Percentiles rank a stretch among this genome's conserved stretches.
Conservation (phyloP, 2,797 vertebrate genomes). For the Microctenopoma lineatum region DNA sequence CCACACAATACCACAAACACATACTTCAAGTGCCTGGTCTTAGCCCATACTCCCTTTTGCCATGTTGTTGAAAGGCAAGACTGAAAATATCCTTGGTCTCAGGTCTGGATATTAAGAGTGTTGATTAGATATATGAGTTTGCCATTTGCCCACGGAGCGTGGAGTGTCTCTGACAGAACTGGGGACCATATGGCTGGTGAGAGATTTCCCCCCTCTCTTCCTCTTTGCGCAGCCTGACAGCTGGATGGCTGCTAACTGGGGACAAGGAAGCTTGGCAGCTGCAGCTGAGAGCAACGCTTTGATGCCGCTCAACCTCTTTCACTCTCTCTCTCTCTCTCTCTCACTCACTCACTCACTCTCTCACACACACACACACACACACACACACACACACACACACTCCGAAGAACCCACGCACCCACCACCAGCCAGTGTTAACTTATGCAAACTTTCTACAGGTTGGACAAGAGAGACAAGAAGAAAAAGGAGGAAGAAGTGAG, state of each 20-base stretch:
- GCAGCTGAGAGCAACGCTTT: conserved; percentile 89
- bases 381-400: conserved; percentile 21
- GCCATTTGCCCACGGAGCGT: conserved; percentile 87
- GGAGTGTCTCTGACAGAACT: conserved; percentile 86
- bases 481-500: conserved; percentile 13
- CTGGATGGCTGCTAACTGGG: conserved; percentile 89
- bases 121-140: conserved; percentile 88
- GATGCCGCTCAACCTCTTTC: conserved; percentile 83
- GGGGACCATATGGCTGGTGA: conserved; percentile 95
- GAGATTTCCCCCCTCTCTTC: conserved; percentile 89
- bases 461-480: conserved; percentile 47
- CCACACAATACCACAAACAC: conserved; percentile 25
- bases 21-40: conserved; percentile 35
- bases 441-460: conserved; percentile 89
- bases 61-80: conserved; percentile 71
- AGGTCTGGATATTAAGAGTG: conserved; percentile 86
- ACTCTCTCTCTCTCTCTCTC: conserved; percentile 52
- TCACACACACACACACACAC: conserved; percentile 9
- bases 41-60: conserved; percentile 34
- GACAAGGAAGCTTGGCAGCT: conserved; percentile 92
- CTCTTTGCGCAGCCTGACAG: conserved; percentile 87
- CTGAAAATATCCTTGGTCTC: conserved; percentile 79
- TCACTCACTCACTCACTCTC: conserved; percentile 32
- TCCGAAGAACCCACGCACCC: conserved; percentile 31
- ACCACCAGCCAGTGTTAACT: conserved; percentile 75